Conservation (phyloP, 2,113 vertebrate species). For the Megaptera novaeangliae region DNA sequence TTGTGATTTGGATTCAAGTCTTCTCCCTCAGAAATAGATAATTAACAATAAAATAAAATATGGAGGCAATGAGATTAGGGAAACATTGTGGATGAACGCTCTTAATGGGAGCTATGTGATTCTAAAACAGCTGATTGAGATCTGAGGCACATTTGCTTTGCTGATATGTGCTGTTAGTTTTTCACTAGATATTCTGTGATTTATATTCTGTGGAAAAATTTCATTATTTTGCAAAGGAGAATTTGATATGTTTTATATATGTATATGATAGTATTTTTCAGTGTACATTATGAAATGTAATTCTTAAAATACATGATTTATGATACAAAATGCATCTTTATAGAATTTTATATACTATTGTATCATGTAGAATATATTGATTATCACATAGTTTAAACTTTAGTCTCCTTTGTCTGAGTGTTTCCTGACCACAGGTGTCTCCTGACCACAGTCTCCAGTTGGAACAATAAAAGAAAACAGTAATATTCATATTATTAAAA, state of each 20-base stretch:
- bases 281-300: neutral
- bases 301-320: neutral
- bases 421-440: neutral
- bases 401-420: neutral
- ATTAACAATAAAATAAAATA: constrained; percentile 2
- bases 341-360: neutral
- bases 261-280: neutral
- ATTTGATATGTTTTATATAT: neutral
- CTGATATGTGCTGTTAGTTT: neutral
- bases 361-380: neutral
- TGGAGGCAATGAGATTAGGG: neutral
- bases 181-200: neutral
- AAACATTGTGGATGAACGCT: neutral
- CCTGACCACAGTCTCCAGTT: neutral
- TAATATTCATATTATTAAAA: neutral
- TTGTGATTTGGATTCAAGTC: neutral
- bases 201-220: neutral
- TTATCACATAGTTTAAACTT: neutral
- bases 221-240: constrained; percentile 10
- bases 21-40: neutral
- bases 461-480: neutral
- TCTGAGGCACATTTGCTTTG: neutral
- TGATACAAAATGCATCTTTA: neutral
- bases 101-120: neutral
- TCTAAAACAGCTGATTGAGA: neutral